Evolutionary conservation across 2,888 invertebrate species (phyloP).

Genomic region (Mylabris sibirica): DNA sequence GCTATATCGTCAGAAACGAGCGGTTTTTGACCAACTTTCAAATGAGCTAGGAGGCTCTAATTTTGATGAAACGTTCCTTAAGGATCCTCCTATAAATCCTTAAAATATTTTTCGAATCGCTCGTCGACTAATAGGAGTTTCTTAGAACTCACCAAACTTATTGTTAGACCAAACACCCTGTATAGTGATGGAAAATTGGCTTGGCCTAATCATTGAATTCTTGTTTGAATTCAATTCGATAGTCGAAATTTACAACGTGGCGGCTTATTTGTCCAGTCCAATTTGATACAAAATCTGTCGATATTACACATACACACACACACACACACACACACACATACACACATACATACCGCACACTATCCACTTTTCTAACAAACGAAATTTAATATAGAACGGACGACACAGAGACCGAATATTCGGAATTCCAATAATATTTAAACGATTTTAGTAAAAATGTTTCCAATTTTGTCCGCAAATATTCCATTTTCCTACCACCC

Average conservation of each 20-base stretch:
- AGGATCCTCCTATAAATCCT: too few species aligned
- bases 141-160: too few species aligned
- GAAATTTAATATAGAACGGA: conserved; percentile 1
- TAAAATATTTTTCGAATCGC: too few species aligned
- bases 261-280: background rate
- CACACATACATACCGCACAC: too few species aligned
- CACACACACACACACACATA: too few species aligned
- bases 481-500: background rate
- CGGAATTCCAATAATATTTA: conserved; percentile 4
- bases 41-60: too few species aligned
- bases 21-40: too few species aligned
- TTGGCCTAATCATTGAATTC: background rate
- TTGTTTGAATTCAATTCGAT: background rate
- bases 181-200: too few species aligned
- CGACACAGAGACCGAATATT: background rate
- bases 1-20: too few species aligned
- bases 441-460: background rate
- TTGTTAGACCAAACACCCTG: too few species aligned
- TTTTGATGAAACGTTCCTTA: too few species aligned
- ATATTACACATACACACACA: background rate
- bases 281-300: conserved; percentile 2
- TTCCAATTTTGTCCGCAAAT: background rate
- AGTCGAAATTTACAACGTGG: background rate
- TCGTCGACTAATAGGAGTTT: too few species aligned
- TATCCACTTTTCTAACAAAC: background rate